These are phyloP conservation scores for Borostomias antarcticus DNA, from an alignment of 2,797 vertebrate species.

Conservation along the genomic window DNA sequence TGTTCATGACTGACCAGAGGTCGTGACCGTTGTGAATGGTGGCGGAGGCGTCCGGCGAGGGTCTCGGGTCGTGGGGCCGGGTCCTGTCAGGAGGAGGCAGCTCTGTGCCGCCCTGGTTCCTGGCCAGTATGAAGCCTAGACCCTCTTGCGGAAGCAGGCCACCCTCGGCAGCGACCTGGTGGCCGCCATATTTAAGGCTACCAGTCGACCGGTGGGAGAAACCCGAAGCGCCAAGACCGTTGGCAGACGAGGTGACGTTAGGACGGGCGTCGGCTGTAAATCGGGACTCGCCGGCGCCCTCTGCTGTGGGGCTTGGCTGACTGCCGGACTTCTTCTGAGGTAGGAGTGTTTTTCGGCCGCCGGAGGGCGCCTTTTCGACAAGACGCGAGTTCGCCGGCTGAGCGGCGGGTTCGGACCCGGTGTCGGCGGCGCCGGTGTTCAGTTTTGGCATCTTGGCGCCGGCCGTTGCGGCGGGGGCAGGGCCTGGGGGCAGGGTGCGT, in stretches of 20 bases:
- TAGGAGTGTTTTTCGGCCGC: constrained; percentile 46
- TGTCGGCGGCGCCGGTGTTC: constrained; percentile 42
- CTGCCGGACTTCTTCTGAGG: constrained; percentile 61
- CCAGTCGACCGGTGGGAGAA: constrained; percentile 62
- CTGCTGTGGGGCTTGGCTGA: constrained; percentile 44
- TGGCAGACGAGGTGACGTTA: constrained; percentile 66
- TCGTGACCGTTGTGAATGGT: constrained; percentile 59
- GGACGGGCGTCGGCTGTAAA: constrained; percentile 53
- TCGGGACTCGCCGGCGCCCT: constrained; percentile 61
- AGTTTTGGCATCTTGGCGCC: constrained; percentile 41
- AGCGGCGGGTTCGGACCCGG: constrained; percentile 50
- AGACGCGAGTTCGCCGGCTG: constrained; percentile 49
- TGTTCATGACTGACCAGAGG: constrained; percentile 70
- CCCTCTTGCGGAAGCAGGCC: constrained; percentile 75
- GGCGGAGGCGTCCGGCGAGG: constrained; percentile 58
- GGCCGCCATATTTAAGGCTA: constrained; percentile 68
- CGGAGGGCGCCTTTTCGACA: constrained; percentile 41
- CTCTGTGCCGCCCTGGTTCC: constrained; percentile 78
- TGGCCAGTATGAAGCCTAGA: constrained; percentile 76
- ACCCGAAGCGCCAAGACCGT: constrained; percentile 57
- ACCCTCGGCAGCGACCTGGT: constrained; percentile 73
- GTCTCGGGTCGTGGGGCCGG: constrained; percentile 54
- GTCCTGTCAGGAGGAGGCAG: constrained; percentile 58
- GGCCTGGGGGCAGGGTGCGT: constrained; percentile 83
- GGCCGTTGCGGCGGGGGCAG: constrained; percentile 24